Conservation (phyloP, 2,113 vertebrate species). For the Porphyrio hochstetteri region DNA sequence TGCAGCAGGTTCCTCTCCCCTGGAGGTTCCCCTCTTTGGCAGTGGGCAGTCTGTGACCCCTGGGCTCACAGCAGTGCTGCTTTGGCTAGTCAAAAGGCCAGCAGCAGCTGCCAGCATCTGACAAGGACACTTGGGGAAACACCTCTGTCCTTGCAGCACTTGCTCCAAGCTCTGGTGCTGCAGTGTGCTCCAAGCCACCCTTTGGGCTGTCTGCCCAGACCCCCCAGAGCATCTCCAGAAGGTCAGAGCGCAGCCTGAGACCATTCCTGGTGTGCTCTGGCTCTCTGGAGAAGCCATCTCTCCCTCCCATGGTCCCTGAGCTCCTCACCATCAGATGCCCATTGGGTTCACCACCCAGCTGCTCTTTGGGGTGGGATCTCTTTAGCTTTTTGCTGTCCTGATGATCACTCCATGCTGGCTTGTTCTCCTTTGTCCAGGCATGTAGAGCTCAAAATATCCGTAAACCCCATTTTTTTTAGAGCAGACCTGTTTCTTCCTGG, state of each 20-base stretch:
- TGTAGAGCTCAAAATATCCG: not conserved
- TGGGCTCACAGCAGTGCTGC: not conserved
- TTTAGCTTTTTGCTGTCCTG: not conserved
- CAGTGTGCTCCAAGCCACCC: fast-evolving
- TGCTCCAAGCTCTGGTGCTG: not conserved
- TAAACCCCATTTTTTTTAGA: not conserved
- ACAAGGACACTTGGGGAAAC: not conserved
- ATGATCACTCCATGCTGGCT: not conserved
- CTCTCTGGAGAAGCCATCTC: not conserved
- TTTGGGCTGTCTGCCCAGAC: too few relatives aligned
- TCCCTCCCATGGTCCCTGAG: not conserved
- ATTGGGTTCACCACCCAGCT: not conserved
- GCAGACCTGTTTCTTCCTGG: not conserved
- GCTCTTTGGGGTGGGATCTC: not conserved
- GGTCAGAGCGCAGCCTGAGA: not conserved
- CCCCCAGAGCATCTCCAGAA: not conserved
- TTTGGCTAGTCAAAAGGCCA: not conserved
- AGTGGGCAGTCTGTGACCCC: not conserved
- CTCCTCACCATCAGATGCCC: not conserved
- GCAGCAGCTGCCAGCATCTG: not conserved
- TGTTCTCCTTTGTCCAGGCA: not conserved
- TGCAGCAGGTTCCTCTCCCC: not conserved
- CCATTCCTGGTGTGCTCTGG: not conserved
- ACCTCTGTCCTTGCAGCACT: not conserved
- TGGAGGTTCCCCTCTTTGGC: not conserved